Percentiles rank a stretch among this genome's conserved stretches.
phyloP scores from a whole-genome alignment of 1,140 invertebrate species.

The Mizuhopecten yessoensis region DNA sequence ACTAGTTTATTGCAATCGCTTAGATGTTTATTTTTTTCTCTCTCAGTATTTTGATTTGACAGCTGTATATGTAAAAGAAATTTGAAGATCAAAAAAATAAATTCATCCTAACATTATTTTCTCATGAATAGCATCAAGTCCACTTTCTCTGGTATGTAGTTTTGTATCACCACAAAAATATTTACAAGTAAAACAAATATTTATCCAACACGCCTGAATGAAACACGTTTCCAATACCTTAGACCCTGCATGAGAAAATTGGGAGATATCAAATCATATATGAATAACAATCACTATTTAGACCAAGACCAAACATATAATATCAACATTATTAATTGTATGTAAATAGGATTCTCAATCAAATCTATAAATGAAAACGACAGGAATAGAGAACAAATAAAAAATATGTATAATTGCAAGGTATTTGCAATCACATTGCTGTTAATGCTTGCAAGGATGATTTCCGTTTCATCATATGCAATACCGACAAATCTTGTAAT shows the following conservation, averaged over 20 bases:
- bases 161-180: not conserved
- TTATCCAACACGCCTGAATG: not conserved
- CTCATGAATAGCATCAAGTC: not conserved
- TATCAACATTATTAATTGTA: constrained; percentile 18
- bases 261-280: not conserved
- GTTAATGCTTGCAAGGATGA: constrained; percentile 36
- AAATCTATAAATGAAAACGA: constrained; percentile 35
- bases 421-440: constrained; percentile 33
- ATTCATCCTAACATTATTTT: not conserved
- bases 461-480: constrained; percentile 38
- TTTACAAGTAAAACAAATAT: not conserved
- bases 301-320: constrained; percentile 37
- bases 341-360: constrained; percentile 35
- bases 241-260: constrained; percentile 32
- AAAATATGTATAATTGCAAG: constrained; percentile 29
- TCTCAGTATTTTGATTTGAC: not conserved
- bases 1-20: not conserved
- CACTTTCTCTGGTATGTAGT: not conserved
- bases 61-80: constrained; percentile 35
- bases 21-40: not conserved
- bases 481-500: constrained; percentile 35
- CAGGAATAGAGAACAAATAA: constrained; percentile 39
- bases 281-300: constrained; percentile 27
- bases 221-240: not conserved
- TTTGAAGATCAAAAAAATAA: not conserved